Conservation (phyloP, 2,797 vertebrate species). For the Melanotaenia maccullochi region DNA sequence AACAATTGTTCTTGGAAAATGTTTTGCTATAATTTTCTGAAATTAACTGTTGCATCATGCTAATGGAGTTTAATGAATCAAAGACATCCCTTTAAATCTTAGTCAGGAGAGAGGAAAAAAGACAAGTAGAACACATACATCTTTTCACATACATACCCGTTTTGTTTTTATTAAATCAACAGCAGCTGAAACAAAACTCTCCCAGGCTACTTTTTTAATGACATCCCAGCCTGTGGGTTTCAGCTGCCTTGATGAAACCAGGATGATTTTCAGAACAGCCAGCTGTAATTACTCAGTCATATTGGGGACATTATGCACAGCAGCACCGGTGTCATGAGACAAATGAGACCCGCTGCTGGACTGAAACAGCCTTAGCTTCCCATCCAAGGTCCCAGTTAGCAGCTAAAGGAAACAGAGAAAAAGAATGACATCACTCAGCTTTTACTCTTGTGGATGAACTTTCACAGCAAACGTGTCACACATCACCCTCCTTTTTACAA, state of each 20-base stretch:
- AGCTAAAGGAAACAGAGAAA: slow-evolving; percentile 78
- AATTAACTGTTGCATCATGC: slow-evolving; percentile 22
- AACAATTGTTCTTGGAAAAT: slow-evolving; percentile 36
- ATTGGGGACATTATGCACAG: slow-evolving; percentile 41
- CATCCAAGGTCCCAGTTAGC: slow-evolving; percentile 88
- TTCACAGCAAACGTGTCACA: slow-evolving; percentile 42
- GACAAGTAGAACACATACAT: slow-evolving; percentile 7
- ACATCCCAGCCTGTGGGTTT: slow-evolving; percentile 39
- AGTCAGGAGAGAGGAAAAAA: slow-evolving; percentile 18
- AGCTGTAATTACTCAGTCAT: slow-evolving; percentile 53
- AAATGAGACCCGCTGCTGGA: slow-evolving; percentile 59
- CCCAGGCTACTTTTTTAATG: slow-evolving; percentile 20
- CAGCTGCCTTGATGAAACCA: slow-evolving; percentile 52
- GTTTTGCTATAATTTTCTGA: slow-evolving; percentile 31
- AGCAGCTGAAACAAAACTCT: slow-evolving; percentile 29
- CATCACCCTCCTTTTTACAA: slow-evolving; percentile 21
- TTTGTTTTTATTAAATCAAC: slow-evolving; percentile 18
- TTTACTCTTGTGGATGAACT: slow-evolving; percentile 26
- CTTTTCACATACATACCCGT: slow-evolving; percentile 12
- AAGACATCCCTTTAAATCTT: slow-evolving; percentile 26
- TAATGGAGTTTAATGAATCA: slow-evolving; percentile 35
- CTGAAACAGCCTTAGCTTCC: slow-evolving; percentile 86
- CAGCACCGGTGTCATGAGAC: slow-evolving; percentile 52
- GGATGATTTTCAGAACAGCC: slow-evolving; percentile 48
- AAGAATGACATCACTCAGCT: slow-evolving; percentile 37